Conservation (phyloP, 2,113 vertebrate species). For the Bothrops jararaca region DNA sequence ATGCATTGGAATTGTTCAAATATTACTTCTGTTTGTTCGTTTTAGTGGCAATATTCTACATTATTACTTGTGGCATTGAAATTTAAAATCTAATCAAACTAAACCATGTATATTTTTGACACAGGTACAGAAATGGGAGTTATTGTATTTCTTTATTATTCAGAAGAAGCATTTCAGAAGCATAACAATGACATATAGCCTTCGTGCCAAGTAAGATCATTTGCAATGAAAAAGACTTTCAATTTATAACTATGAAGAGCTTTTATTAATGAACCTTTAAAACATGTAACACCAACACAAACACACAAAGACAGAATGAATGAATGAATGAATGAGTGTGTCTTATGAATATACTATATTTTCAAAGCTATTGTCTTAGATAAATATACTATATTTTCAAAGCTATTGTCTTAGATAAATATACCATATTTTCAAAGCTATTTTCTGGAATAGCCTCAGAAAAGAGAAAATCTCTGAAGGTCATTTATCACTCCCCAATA, state of each 20-base stretch:
- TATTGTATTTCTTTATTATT: constrained; percentile 9
- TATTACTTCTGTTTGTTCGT: constrained; percentile 22
- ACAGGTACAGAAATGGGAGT: neutral
- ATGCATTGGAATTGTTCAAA: constrained; percentile 28
- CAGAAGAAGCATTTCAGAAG: neutral
- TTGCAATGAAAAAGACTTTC: constrained; percentile 40
- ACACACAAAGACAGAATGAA: neutral
- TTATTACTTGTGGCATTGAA: neutral
- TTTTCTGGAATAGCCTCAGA: neutral
- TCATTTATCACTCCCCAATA: neutral
- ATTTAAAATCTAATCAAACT: constrained; percentile 12
- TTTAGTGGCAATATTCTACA: constrained; percentile 16
- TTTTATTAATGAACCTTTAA: neutral
- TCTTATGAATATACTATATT: neutral
- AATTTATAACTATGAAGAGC: neutral
- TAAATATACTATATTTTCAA: neutral
- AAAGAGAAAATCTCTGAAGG: neutral
- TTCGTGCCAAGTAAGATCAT: constrained; percentile 33
- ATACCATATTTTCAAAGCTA: neutral
- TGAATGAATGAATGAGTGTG: neutral
- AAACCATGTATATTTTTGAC: neutral
- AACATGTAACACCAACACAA: neutral
- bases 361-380: neutral
- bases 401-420: neutral
- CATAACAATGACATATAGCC: constrained; percentile 1